Percentiles rank a stretch among this genome's conserved stretches.
phyloP scores from a whole-genome alignment of 23 tunicate species.

The Trididemnum clinides region DNA sequence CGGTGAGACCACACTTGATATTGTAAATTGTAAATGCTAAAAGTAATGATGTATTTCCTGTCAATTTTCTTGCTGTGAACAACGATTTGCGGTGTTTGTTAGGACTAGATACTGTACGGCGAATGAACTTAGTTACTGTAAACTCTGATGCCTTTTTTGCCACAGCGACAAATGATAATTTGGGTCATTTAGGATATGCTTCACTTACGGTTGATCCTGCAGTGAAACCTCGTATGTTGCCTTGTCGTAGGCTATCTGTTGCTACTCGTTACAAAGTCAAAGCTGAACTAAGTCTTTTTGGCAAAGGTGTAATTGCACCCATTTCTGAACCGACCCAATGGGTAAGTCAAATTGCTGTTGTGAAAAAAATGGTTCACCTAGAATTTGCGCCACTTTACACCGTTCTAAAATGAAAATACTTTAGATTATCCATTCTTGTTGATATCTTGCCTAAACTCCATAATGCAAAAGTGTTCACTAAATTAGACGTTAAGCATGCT shows the following conservation, averaged over 20 bases:
- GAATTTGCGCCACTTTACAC: constrained; percentile 12
- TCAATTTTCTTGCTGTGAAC: constrained; percentile 23
- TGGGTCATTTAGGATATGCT: constrained; percentile 11
- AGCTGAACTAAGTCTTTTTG: neutral
- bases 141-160: constrained; percentile 7
- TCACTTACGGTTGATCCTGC: constrained; percentile 13
- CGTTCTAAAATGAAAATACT: constrained; percentile 14
- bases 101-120: constrained; percentile 1
- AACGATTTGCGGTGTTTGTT: constrained; percentile 17
- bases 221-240: constrained; percentile 17
- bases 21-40: constrained; percentile 16
- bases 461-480: constrained; percentile 33
- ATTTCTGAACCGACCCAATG: constrained; percentile 22
- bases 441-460: constrained; percentile 12
- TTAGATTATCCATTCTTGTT: neutral
- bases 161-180: neutral
- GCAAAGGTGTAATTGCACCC: constrained; percentile 1
- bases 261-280: constrained; percentile 4
- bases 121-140: constrained; percentile 8
- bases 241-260: constrained; percentile 3
- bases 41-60: neutral
- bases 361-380: constrained; percentile 14
- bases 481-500: constrained; percentile 35
- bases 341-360: constrained; percentile 43
- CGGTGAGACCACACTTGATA: constrained; percentile 6